Percentiles rank a stretch among this genome's conserved stretches.
These are phyloP conservation scores for Dugesia japonica DNA, from an alignment of 2,888 invertebrate species.

Conservation along the genomic window DNA sequence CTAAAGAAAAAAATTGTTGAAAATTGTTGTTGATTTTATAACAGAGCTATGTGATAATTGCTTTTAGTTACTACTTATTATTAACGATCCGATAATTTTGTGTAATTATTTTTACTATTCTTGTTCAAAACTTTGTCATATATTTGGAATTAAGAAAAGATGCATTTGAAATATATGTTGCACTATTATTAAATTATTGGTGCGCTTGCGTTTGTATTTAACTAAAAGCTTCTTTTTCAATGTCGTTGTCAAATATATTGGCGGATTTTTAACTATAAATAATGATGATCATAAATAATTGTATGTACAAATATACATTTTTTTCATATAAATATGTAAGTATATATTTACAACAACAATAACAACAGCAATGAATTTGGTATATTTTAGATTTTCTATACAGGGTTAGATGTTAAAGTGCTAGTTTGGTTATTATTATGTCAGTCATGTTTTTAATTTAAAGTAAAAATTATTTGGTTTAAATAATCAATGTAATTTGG, in stretches of 20 bases:
- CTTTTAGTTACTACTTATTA: not conserved
- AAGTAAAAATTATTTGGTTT: not conserved
- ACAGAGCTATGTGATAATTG: not conserved
- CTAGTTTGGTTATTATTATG: not conserved
- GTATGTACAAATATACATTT: not conserved
- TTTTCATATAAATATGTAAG: constrained; percentile 2
- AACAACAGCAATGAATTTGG: not conserved
- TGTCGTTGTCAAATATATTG: too few species aligned
- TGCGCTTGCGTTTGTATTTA: too few species aligned
- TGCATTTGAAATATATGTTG: not conserved
- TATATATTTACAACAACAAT: not conserved
- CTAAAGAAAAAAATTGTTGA: not conserved
- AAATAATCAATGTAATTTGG: constrained; percentile 4
- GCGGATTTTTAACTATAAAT: too few species aligned
- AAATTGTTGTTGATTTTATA: not conserved
- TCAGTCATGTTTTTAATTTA: constrained; percentile 9
- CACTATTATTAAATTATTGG: too few species aligned
- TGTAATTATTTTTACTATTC: not conserved
- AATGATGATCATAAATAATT: not conserved
- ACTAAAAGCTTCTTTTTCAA: too few species aligned
- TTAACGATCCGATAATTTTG: too few species aligned
- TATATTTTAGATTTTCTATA: not conserved
- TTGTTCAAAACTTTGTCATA: too few species aligned
- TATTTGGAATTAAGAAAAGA: not conserved
- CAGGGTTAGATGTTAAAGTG: constrained; percentile 20